Conservation (phyloP, 2,888 invertebrate species). For the Nasonovia ribisnigri region DNA sequence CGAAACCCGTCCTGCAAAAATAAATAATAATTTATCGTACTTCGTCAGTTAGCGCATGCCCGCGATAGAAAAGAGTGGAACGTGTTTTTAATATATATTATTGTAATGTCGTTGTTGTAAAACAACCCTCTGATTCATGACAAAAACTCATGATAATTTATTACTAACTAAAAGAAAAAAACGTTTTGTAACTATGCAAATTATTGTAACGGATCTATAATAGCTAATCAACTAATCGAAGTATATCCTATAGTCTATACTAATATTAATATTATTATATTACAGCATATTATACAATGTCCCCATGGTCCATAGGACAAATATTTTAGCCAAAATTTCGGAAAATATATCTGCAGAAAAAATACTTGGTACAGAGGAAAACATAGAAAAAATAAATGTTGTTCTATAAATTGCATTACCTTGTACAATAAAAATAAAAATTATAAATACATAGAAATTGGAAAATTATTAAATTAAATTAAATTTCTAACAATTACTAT, state of each 20-base stretch:
- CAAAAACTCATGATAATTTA: background rate
- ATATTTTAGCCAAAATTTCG: background rate
- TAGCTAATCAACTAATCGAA: too few species aligned
- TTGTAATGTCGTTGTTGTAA: background rate
- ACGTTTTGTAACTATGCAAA: background rate
- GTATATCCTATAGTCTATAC: background rate
- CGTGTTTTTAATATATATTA: background rate
- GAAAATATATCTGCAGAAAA: background rate
- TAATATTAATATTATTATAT: background rate
- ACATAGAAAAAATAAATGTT: background rate
- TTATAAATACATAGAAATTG: too few species aligned
- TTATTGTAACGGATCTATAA: background rate
- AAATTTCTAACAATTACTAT: too few species aligned
- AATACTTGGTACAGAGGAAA: background rate
- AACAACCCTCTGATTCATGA: background rate
- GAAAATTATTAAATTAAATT: too few species aligned
- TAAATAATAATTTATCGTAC: background rate
- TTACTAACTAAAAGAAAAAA: background rate
- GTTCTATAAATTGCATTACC: background rate
- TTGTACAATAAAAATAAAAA: too few species aligned
- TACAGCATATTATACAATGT: background rate
- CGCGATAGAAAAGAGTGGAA: background rate
- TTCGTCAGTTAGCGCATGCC: background rate
- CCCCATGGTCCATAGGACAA: background rate
- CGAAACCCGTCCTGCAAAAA: background rate